These are phyloP conservation scores for Meriones unguiculatus DNA, from an alignment of 2,113 vertebrate species.

Conservation along the genomic window DNA sequence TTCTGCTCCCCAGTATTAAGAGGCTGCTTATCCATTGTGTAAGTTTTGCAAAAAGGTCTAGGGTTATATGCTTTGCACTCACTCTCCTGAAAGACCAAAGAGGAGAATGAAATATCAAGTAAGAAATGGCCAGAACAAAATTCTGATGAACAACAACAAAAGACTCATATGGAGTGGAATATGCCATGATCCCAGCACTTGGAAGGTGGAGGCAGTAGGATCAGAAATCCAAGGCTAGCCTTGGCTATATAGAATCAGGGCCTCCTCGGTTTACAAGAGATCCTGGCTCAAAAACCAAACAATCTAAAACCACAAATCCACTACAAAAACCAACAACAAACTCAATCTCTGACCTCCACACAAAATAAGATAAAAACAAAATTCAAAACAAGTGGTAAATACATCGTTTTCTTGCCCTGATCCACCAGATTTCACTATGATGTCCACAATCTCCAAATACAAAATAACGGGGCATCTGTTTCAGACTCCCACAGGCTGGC, in stretches of 20 bases:
- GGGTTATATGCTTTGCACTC: constrained; percentile 99
- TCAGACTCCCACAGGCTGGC: neutral
- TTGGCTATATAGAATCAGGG: neutral
- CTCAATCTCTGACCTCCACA: neutral
- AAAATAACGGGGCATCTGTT: neutral
- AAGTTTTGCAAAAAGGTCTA: constrained; percentile 98
- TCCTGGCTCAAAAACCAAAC: neutral
- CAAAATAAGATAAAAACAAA: neutral
- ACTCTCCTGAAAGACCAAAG: constrained; percentile 90
- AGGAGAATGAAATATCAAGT: neutral
- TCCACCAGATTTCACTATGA: neutral
- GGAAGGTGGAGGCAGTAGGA: neutral
- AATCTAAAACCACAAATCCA: neutral
- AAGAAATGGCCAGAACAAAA: neutral
- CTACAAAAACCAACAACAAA: neutral
- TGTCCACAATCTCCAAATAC: too few relatives aligned
- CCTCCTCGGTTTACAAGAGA: neutral
- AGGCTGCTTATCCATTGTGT: constrained; percentile 99
- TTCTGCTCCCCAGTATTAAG: constrained; percentile 99
- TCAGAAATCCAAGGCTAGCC: neutral
- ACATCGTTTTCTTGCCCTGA: too few relatives aligned
- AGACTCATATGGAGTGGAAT: neutral
- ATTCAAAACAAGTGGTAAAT: neutral
- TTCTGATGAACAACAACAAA: neutral
- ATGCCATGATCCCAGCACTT: neutral